phyloP scores from a whole-genome alignment of 2,797 vertebrate genomes.

The Erethizon dorsatum region DNA sequence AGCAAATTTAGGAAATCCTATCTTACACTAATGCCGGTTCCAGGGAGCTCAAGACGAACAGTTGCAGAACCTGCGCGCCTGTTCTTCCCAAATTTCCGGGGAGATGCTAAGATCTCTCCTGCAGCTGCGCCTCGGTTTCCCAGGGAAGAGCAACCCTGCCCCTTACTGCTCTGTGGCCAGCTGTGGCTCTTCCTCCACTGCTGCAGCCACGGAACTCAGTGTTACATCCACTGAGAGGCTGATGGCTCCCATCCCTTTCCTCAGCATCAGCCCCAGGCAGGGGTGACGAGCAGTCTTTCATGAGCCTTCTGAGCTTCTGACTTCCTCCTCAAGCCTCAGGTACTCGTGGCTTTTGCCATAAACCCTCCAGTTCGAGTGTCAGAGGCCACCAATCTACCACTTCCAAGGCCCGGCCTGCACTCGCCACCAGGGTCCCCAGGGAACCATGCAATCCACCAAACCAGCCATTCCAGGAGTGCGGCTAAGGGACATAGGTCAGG shows the following conservation, averaged over 20 bases:
- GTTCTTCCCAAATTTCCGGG: neutral
- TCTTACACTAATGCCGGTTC: too few relatives aligned
- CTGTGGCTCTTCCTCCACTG: neutral
- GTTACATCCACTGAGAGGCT: fast-evolving
- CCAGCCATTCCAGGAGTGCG: neutral
- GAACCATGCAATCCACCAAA: fast-evolving
- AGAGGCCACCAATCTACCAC: fast-evolving
- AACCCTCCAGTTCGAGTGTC: fast-evolving
- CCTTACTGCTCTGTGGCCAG: neutral
- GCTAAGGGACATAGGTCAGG: neutral
- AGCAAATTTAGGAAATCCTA: neutral
- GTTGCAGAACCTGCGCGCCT: fast-evolving
- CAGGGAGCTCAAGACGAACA: neutral
- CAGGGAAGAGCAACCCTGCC: neutral
- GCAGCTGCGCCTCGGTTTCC: neutral
- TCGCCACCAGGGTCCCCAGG: too few relatives aligned
- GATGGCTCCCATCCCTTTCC: too few relatives aligned
- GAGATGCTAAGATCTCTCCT: neutral
- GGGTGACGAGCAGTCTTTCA: fast-evolving
- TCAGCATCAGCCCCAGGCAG: fast-evolving
- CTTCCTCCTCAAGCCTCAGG: fast-evolving
- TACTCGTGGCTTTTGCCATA: neutral
- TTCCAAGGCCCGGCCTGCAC: fast-evolving
- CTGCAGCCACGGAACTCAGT: fast-evolving
- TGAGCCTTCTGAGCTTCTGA: fast-evolving